phyloP scores from a whole-genome alignment of 2,888 invertebrate species.

The Leucophenga montana region DNA sequence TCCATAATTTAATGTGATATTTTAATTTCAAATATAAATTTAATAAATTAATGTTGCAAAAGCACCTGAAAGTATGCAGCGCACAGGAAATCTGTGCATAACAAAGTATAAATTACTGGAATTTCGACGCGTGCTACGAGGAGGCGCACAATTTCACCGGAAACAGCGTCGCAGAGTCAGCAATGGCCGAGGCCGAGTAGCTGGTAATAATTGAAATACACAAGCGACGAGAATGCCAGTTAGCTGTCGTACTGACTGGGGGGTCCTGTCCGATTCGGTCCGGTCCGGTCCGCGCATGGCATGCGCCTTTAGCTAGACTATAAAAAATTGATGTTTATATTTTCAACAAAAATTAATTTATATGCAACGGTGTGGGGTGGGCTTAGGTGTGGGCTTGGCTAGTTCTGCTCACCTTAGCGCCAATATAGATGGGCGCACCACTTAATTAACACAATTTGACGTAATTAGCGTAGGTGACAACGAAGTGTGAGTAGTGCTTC shows the following conservation, averaged over 20 bases:
- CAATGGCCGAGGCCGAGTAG: background rate
- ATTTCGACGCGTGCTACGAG: background rate
- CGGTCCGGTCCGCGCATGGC: background rate
- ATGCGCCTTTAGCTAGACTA: background rate
- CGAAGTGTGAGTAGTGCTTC: background rate
- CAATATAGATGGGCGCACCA: background rate
- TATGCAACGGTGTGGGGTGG: too few species aligned
- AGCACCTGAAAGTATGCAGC: constrained; percentile 7
- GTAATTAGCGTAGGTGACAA: constrained; percentile 16
- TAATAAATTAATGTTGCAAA: too few species aligned
- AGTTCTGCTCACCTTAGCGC: background rate
- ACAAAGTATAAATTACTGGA: background rate
- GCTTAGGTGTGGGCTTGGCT: too few species aligned
- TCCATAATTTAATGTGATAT: too few species aligned
- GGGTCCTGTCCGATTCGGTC: too few species aligned
- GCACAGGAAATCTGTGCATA: background rate
- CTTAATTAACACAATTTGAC: constrained; percentile 19
- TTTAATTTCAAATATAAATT: too few species aligned
- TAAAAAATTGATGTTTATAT: constrained; percentile 12
- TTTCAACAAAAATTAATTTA: background rate
- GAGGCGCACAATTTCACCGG: background rate
- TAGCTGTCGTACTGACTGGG: background rate
- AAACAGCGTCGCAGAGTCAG: background rate
- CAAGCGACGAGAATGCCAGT: background rate
- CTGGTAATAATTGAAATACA: constrained; percentile 8